phyloP scores from a whole-genome alignment of 2,888 invertebrate genomes.

The Caenorhabditis afra region DNA sequence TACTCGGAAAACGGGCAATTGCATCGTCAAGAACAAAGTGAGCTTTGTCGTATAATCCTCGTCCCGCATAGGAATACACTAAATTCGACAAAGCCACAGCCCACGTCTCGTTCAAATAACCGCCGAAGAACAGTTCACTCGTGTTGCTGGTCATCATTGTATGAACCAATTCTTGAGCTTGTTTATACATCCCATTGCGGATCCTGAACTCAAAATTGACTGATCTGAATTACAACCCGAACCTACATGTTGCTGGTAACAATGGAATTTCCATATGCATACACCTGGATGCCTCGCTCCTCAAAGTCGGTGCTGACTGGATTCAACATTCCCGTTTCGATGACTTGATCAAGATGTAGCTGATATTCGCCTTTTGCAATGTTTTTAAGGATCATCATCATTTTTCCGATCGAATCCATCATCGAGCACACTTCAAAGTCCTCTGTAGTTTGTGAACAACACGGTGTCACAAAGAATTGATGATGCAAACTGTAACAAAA shows the following conservation, averaged over 20 bases:
- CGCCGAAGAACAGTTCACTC: not conserved
- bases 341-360: not conserved
- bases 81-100: slow-evolving; percentile 46
- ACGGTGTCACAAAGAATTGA: not conserved
- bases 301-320: not conserved
- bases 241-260: slow-evolving; percentile 48
- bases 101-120: slow-evolving; percentile 8
- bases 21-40: not conserved
- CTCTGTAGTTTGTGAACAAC: slow-evolving; percentile 16
- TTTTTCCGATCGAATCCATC: slow-evolving; percentile 30
- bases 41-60: slow-evolving; percentile 41
- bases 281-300: slow-evolving; percentile 8
- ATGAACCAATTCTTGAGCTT: not conserved
- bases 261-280: slow-evolving; percentile 10
- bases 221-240: not conserved
- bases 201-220: slow-evolving; percentile 15
- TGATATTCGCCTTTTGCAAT: slow-evolving; percentile 7
- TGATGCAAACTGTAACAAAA: slow-evolving; percentile 18
- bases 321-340: slow-evolving; percentile 25
- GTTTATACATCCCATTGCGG: slow-evolving; percentile 50
- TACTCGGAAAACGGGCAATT: slow-evolving; percentile 5
- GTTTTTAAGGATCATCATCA: slow-evolving; percentile 20
- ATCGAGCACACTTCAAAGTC: slow-evolving; percentile 29
- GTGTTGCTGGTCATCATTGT: slow-evolving; percentile 15
- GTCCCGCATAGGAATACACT: slow-evolving; percentile 35